A percentile compares a stretch with the other conserved stretches of the same genome.
Evolutionary conservation across 2,888 invertebrate species (phyloP).

Genomic region (Caenorhabditis angaria): DNA sequence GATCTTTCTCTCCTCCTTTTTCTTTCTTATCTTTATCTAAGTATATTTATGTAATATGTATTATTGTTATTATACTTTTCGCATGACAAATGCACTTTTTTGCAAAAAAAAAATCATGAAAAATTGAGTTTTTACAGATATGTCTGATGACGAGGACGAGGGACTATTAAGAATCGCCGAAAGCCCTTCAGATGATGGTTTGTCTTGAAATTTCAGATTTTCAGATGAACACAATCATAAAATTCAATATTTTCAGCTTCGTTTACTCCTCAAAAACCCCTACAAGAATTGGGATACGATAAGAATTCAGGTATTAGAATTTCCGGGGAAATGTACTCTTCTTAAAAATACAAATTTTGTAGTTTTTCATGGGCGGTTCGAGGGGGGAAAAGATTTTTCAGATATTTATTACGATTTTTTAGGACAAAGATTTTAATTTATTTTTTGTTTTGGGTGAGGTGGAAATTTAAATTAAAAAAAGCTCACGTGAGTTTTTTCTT

Average conservation of each 20-base stretch:
- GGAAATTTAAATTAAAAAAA: too few species aligned
- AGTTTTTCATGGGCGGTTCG: too few species aligned
- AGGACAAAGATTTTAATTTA: too few species aligned
- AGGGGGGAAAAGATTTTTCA: too few species aligned
- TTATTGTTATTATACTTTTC: neutral
- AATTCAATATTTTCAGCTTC: neutral
- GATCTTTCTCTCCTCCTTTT: neutral
- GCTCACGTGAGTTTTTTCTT: too few species aligned
- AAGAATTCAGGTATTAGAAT: neutral
- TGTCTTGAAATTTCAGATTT: neutral
- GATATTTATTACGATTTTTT: too few species aligned
- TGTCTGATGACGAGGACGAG: slow-evolving; percentile 45
- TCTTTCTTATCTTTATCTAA: neutral
- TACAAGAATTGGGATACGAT: neutral
- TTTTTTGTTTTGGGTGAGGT: too few species aligned
- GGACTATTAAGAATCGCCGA: slow-evolving; percentile 34
- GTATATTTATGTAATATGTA: too few species aligned
- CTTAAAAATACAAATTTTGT: too few species aligned
- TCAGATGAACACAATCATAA: neutral
- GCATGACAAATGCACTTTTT: neutral
- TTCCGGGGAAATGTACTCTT: neutral
- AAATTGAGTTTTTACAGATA: too few species aligned
- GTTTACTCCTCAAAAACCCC: neutral
- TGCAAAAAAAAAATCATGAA: slow-evolving; percentile 8
- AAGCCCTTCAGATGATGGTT: slow-evolving; percentile 5